phyloP scores from a whole-genome alignment of 2,797 vertebrate species.

The Microctenopoma stevenorrisi region DNA sequence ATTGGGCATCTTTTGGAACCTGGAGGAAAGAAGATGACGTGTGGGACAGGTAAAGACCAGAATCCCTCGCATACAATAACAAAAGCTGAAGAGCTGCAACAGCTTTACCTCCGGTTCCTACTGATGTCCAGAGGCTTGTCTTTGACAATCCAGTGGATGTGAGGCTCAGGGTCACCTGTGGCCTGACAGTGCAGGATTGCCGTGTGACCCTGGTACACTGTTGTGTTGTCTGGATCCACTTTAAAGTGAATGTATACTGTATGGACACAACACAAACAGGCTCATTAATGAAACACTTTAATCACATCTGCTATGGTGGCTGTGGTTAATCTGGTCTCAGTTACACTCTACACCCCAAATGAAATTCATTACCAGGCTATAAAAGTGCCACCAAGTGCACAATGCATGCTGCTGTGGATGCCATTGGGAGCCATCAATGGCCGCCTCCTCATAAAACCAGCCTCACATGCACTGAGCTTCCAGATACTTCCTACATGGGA shows the following conservation, averaged over 20 bases:
- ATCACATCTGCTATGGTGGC: conserved; percentile 26
- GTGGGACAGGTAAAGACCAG: neutral
- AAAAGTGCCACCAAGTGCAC: conserved; percentile 43
- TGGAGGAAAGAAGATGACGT: conserved; percentile 50
- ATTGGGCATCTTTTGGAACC: conserved; percentile 95
- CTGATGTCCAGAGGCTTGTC: conserved; percentile 89
- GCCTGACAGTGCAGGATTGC: conserved; percentile 96
- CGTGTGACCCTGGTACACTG: conserved; percentile 95
- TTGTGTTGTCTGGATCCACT: conserved; percentile 91
- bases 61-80: neutral
- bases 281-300: conserved; percentile 23
- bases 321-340: conserved; percentile 43
- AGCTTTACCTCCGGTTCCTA: conserved; percentile 79
- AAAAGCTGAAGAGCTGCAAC: neutral
- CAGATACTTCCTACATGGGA: conserved; percentile 23
- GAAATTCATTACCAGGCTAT: conserved; percentile 49
- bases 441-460: conserved; percentile 35
- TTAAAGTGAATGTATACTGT: conserved; percentile 93
- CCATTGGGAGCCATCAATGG: conserved; percentile 39
- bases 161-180: conserved; percentile 90
- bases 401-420: conserved; percentile 34
- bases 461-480: conserved; percentile 28
- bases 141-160: conserved; percentile 96
- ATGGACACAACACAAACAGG: conserved; percentile 9
- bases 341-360: conserved; percentile 29